phyloP scores from a whole-genome alignment of 2,888 invertebrate genomes.

The Troides helena region DNA sequence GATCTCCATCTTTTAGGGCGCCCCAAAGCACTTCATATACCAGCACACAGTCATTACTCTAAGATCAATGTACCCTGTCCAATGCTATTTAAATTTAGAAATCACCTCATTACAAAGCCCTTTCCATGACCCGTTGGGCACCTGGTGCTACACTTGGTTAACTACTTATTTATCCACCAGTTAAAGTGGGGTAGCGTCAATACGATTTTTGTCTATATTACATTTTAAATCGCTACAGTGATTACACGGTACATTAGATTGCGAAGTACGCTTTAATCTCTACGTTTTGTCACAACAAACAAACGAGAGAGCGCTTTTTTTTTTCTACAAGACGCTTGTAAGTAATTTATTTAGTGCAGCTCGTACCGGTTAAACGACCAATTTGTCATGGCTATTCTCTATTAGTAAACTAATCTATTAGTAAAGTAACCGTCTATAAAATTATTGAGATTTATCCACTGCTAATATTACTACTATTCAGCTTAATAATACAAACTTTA shows the following conservation, averaged over 20 bases:
- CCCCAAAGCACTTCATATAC: too few relatives aligned
- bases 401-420: slow-evolving; percentile 40
- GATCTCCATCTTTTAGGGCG: too few relatives aligned
- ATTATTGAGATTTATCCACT: slow-evolving; percentile 27
- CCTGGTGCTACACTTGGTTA: too few relatives aligned
- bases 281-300: slow-evolving; percentile 40
- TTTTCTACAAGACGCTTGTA: slow-evolving; percentile 40
- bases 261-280: slow-evolving; percentile 35
- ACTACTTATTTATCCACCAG: too few relatives aligned
- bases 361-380: slow-evolving; percentile 55
- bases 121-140: too few relatives aligned
- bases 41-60: too few relatives aligned
- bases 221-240: slow-evolving; percentile 35
- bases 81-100: too few relatives aligned
- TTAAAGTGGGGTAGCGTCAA: too few relatives aligned
- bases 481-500: neutral
- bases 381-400: slow-evolving; percentile 67
- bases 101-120: too few relatives aligned
- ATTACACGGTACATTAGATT: slow-evolving; percentile 38
- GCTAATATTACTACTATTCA: slow-evolving; percentile 1
- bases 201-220: slow-evolving; percentile 30
- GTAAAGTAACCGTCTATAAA: slow-evolving; percentile 35
- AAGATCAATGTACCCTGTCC: too few relatives aligned
- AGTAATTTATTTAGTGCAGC: slow-evolving; percentile 62
- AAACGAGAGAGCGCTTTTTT: slow-evolving; percentile 45